A percentile compares a stretch with the other conserved stretches of the same genome.
Conservation (phyloP, 2,797 vertebrate genomes). For the Silurus lanzhouensis region DNA sequence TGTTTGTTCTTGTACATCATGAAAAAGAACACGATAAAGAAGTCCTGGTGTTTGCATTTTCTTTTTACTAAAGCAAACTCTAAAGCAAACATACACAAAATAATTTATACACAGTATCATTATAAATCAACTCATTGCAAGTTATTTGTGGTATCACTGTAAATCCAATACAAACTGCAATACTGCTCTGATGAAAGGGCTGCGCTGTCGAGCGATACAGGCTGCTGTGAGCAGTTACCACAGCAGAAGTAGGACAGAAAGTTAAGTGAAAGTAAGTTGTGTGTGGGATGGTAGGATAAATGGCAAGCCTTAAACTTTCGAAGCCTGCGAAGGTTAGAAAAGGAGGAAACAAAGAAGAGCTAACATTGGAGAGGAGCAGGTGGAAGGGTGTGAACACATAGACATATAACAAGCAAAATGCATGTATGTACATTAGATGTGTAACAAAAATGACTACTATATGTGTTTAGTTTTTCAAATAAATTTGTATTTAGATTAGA, state of each 20-base stretch:
- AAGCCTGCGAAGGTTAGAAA: constrained; percentile 4
- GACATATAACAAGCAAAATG: neutral
- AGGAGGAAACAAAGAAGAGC: neutral
- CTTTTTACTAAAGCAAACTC: no score
- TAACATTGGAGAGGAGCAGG: neutral
- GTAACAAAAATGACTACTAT: neutral
- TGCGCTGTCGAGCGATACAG: neutral
- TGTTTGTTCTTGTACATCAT: neutral
- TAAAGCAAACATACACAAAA: neutral
- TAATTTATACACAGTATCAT: neutral
- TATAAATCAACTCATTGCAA: neutral
- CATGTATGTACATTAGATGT: neutral
- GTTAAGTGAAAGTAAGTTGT: constrained; percentile 17
- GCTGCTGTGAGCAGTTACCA: neutral
- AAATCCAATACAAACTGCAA: neutral
- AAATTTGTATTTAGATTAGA: neutral
- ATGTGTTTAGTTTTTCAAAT: neutral
- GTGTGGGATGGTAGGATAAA: constrained; percentile 18
- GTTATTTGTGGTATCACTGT: neutral
- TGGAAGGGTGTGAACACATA: neutral
- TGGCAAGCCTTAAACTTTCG: constrained; percentile 17
- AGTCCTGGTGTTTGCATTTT: neutral
- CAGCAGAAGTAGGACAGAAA: neutral
- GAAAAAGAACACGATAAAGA: neutral
- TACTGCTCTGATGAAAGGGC: neutral